Percentiles rank a stretch among this genome's conserved stretches.
phyloP scores from a whole-genome alignment of 2,888 invertebrate genomes.

The Xestia sexstrigata region DNA sequence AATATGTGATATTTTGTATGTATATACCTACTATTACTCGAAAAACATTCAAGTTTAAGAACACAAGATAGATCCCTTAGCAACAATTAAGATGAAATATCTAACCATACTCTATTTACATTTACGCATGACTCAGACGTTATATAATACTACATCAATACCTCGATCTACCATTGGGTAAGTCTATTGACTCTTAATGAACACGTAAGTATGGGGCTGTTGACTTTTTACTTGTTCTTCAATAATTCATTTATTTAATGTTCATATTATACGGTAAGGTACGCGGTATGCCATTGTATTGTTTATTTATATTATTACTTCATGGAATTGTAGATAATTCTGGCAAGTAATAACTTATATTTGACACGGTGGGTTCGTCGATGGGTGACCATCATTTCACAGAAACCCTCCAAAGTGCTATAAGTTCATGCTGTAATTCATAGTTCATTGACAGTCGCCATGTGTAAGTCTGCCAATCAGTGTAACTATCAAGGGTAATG shows the following conservation, averaged over 20 bases:
- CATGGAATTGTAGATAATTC: background rate
- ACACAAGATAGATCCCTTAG: conserved; percentile 11
- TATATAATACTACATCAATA: conserved; percentile 43
- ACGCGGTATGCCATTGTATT: conserved; percentile 5
- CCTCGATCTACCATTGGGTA: background rate
- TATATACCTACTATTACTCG: background rate
- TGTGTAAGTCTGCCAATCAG: too few relatives aligned
- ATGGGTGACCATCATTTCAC: background rate
- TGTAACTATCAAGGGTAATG: too few relatives aligned
- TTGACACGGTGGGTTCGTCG: too few relatives aligned
- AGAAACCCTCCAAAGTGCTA: too few relatives aligned
- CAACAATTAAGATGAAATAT: conserved; percentile 16
- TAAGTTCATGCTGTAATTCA: too few relatives aligned
- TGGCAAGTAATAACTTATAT: too few relatives aligned
- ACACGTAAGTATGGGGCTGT: conserved; percentile 5
- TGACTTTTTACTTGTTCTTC: conserved; percentile 33
- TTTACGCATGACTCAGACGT: conserved; percentile 28
- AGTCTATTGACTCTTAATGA: conserved; percentile 35
- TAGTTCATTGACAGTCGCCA: too few relatives aligned
- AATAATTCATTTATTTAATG: conserved; percentile 18
- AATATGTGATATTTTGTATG: too few relatives aligned
- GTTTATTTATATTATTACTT: conserved; percentile 13
- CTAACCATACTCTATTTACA: conserved; percentile 30
- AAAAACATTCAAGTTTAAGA: background rate
- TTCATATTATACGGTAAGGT: background rate